Evolutionary conservation across 2,888 invertebrate genomes (phyloP), one percentile per base, ranked within the genome.

Genomic region (Epistrophe eligans): DNA sequence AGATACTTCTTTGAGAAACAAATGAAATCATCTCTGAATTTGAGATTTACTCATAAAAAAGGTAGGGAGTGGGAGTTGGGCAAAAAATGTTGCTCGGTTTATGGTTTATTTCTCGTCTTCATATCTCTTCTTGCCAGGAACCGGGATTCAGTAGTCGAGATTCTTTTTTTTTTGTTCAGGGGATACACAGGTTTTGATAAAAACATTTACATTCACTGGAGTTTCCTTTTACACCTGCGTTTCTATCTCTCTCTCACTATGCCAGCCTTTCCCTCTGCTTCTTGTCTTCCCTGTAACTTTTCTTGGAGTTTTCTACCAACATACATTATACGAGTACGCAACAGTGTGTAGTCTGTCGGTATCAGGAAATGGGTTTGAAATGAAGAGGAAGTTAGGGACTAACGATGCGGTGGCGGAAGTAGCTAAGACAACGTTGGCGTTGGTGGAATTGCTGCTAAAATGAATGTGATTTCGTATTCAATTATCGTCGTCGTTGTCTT

Each of bases 391-490:
- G 32, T 66, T 66, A 32, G 13, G 11, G 19, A 35, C 32, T 66
- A 0, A 48, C 17, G 35, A 19, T 60, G 11, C 40, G 38, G 58
- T 4, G 11, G 17, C 2, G 24, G 5, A 7, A 15, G 55, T 1
- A 8, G 55, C 6, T 15, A 15, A 15, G 40, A 24, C 13, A 7
- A 8, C 3, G 17, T 19, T 13, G 38, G 6, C 40, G 19, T 19
- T 40, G 17, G 32, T 45, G 24, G 43, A 17, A 43, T 64, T 64
- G 45, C 24, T 28, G 43, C 45, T 45, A 43, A 24, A 45, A 64
- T 43, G 43, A 64, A 64, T 48, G 66, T 32, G 66, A 48, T 66
- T 66, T 66, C 66, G 66, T 19, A 66, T 66, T 66, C 66, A 66
- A 66, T 50, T 66, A 66, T 66, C 66, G 17, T 66, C 35, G 48